These are phyloP conservation scores for Poeciliopsis turrubarensis DNA, from an alignment of 2,113 vertebrate genomes.

Conservation along the genomic window DNA sequence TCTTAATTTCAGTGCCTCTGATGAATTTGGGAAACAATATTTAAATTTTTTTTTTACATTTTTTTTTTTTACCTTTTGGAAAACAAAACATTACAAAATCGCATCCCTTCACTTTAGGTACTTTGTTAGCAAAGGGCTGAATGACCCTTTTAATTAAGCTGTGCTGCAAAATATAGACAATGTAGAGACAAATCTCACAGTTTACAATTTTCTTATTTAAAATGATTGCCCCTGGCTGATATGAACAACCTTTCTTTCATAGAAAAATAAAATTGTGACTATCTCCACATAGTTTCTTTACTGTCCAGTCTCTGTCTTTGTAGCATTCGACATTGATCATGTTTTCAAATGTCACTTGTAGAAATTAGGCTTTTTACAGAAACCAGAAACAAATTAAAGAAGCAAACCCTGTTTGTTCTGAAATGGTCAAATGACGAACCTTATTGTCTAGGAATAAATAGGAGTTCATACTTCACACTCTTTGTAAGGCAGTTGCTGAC, in stretches of 20 bases:
- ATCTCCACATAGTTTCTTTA: constrained; percentile 69
- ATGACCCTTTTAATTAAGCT: constrained; percentile 67
- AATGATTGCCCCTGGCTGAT: constrained; percentile 81
- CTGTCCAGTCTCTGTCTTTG: constrained; percentile 59
- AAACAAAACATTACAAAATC: constrained; percentile 59
- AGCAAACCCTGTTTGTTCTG: constrained; percentile 84
- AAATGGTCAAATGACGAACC: constrained; percentile 83
- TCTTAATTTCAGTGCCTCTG: constrained; percentile 56
- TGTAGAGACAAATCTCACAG: constrained; percentile 76
- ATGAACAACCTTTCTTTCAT: constrained; percentile 80
- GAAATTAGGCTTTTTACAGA: constrained; percentile 76
- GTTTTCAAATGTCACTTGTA: constrained; percentile 75
- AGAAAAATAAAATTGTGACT: constrained; percentile 86
- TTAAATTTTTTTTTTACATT: constrained; percentile 23
- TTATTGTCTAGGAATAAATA: constrained; percentile 81
- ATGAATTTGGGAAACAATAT: constrained; percentile 62
- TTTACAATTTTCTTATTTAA: constrained; percentile 75
- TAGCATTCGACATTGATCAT: constrained; percentile 58
- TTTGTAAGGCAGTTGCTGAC: constrained; percentile 99
- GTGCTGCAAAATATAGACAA: constrained; percentile 78
- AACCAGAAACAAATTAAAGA: constrained; percentile 73
- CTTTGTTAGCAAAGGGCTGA: constrained; percentile 64
- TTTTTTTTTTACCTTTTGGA: constrained; percentile 40
- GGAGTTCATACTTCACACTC: constrained; percentile 98
- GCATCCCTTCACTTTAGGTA: constrained; percentile 63